Evolutionary conservation across 2,888 invertebrate species (phyloP), one percentile per base, ranked within the genome.

Genomic region (Caenorhabditis angaria): DNA sequence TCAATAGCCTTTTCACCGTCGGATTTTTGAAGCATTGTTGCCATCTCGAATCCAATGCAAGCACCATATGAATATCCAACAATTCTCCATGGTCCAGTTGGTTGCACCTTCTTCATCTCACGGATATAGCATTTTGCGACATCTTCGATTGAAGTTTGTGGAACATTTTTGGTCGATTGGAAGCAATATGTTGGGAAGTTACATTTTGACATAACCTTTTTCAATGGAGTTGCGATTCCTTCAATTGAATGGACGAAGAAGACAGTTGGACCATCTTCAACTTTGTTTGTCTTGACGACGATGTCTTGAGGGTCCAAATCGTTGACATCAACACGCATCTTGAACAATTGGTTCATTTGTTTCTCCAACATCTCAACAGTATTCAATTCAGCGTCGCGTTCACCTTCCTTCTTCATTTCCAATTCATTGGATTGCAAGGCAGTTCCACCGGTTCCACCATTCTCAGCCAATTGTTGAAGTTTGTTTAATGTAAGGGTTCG

Each of bases 21-120:
- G 6, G 70, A 90, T 64, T 67, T 76, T 88, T 94, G 93, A 63
- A 97, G 90, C 88, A 93, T 93, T 35, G 93, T 89, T 28, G 94
- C 94, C 92, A 97, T 96, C 90, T 97, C 97, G 88, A 95, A 94
- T 22, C 95, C 95, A 41, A 97, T 93, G 82, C 93, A 92, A 51
- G 94, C 94, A 74, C 99, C 97, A 89, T 94, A 97, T 0, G 97
- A 97, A 89, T 99, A 97, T 1, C 97, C 97, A 54, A 93, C 92
- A 77, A 99, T 90, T 60, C 92, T 91, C 90, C 94, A 96, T 2
- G 96, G 95, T 74, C 94, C 94, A 68, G 90, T 89, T 10, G 92
- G 91, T 89, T 94, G 94, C 56, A 93, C 90, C 61, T 91, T 90
- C 87, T 92, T 92, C 85, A 96, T 91, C 88, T 93, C 91, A 88